Evolutionary conservation across 2,888 invertebrate genomes (phyloP), one percentile per base, ranked within the genome.

Genomic region (Thecocarcelia acutangulata): DNA sequence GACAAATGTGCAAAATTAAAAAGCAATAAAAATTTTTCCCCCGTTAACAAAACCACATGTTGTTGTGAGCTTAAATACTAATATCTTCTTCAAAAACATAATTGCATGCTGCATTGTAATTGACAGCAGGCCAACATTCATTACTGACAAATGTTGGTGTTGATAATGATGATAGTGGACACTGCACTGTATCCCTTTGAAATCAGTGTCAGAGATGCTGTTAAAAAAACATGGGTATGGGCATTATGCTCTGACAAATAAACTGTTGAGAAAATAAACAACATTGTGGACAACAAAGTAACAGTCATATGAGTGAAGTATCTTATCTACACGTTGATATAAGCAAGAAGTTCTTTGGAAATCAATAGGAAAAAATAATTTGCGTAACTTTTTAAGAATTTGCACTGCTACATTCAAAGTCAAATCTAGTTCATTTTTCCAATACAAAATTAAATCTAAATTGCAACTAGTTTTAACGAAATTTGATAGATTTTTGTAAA

Each of bases 61-160:
- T 50, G 19, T 44, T 44, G 44, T 69, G 24, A 12, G 44, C 24
- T 68, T 52, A 28, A 19, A 5, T 46, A 17, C 44, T 46, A 37
- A 48, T 21, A 48, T 28, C 44, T 61, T 61, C 21, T 59, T 69
- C 13, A 48, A 56, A 56, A 28, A 42, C 42, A 46, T 52, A 56
- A 69, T 58, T 52, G 33, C 11, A 68, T 73, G 33, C 46, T 28
- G 40, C 15, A 76, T 54, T 72, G n/a, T n/a, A 17, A 54, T 9
- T 72, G 66, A 72, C 59, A 72, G 44, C 11, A 11, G 33, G 64
- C 17, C 48, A 66, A 48, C 56, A 48, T 24, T 15, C 9, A 50
- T 50, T 40, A 48, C 15, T 15, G 44, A 15, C 12, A 48, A 3
- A n/a, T 15, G n/a, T 2, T 33, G 33, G 33, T 33, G 33, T 9